Base-by-base conservation (phyloP, 2,888 invertebrate genomes). In the Penaeus monodon region DNA sequence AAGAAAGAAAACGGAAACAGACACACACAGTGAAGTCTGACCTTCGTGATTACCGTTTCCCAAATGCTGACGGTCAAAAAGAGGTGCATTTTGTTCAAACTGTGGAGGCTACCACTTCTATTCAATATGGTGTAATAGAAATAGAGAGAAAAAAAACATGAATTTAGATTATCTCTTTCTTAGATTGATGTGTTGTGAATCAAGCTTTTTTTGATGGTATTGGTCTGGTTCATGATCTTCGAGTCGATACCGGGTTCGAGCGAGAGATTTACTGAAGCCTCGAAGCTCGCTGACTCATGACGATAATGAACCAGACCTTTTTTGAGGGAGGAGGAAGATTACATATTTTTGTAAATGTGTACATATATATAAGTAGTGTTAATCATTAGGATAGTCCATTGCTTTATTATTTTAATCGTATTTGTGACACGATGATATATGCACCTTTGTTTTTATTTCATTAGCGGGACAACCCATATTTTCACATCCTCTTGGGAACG, bases 21-120 rank as follows among this genome's bases (percentile, higher is more conserved):
- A 57, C 57, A 17, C 12, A 10, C 1, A 20, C 57, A 57, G 57
- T 57, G 57, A 14, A 57, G 17, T 57, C 57, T 57, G 57, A 20
- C 57, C 57, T 17, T 57, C 17, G 1, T 12, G 10, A 14, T 17
- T 57, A 17, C 57, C 57, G 57, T 57, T 82, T n/a, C 63, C n/a
- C 22, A 64, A 79, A 65, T 74, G 74, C 73, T 74, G 74, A 82
- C 74, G 82, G 82, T 82, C 27, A 82, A 73, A 70, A 49, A 57
- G 65, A 73, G 86, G 86, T 87, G 86, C 86, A 87, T 83, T 87
- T 86, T 86, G 38, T 86, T 70, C 68, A 57, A 87, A 87, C 86
- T 87, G 83, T 87, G 83, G 86, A 87, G 86, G 86, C 86, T 87
- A 87, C 79, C 49, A 79, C 83, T 87, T 87, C 86, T 87, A 87